phyloP scores from a whole-genome alignment of 2,797 vertebrate genomes.

The Poeciliopsis gracilis region DNA sequence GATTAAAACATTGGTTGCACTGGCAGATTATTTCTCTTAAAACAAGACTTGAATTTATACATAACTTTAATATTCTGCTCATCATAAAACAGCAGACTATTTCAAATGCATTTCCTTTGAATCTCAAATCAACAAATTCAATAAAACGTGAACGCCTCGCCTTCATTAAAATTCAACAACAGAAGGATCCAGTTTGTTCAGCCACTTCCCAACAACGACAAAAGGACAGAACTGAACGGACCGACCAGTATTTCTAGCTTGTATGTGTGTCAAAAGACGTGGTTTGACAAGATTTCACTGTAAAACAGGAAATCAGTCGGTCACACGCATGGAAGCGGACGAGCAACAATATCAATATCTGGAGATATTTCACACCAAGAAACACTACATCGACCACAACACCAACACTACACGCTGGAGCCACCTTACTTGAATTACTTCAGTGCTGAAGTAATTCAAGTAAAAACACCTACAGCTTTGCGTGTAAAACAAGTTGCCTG shows the following conservation, averaged over 20 bases:
- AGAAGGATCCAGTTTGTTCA: slow-evolving; percentile 23
- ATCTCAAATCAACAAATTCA: background rate
- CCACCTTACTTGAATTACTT: too few species aligned
- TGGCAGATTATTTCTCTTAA: too few species aligned
- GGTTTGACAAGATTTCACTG: slow-evolving; percentile 38
- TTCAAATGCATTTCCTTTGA: background rate
- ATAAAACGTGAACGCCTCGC: slow-evolving; percentile 3
- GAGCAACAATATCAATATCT: slow-evolving; percentile 6
- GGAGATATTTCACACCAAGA: background rate
- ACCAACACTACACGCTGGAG: too few species aligned
- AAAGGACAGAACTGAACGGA: slow-evolving; percentile 41
- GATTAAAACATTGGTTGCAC: too few species aligned
- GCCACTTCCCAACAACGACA: slow-evolving; percentile 23
- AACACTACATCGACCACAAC: too few species aligned
- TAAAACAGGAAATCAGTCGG: slow-evolving; percentile 63
- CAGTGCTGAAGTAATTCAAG: background rate
- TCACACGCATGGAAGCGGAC: slow-evolving; percentile 36
- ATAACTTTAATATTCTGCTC: background rate
- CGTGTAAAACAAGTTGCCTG: background rate
- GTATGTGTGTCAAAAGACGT: slow-evolving; percentile 30
- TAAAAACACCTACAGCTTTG: background rate
- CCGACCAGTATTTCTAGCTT: slow-evolving; percentile 64
- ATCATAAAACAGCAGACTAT: background rate
- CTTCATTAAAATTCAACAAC: slow-evolving; percentile 22
- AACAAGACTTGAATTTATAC: background rate